phyloP scores from a whole-genome alignment of 2,113 vertebrate species.

The Anoplopoma fimbria region DNA sequence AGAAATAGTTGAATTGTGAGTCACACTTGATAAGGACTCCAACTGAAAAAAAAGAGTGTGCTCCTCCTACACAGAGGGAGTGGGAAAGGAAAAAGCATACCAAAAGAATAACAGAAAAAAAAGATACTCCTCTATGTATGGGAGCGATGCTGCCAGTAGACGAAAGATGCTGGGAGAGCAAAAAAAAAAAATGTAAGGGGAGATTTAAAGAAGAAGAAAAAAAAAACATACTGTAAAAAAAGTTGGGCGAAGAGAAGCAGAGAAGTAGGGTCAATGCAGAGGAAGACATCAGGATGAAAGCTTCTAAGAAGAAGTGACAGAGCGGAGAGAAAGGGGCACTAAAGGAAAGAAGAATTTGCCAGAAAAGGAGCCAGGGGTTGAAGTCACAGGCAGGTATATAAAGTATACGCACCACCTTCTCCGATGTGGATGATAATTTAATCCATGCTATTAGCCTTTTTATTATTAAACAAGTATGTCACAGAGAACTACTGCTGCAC shows the following conservation, averaged over 20 bases:
- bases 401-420: conserved; percentile 17
- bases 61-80: conserved; percentile 52
- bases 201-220: not conserved
- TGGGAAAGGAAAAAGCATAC: conserved; percentile 34
- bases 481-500: conserved; percentile 6
- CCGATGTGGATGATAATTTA: conserved; percentile 33
- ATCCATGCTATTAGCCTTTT: conserved; percentile 43
- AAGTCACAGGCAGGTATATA: conserved; percentile 24
- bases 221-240: not conserved
- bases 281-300: conserved; percentile 38
- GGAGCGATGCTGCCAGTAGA: conserved; percentile 19
- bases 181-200: not conserved
- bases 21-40: conserved; percentile 68
- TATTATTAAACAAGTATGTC: conserved; percentile 48
- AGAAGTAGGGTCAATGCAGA: conserved; percentile 22
- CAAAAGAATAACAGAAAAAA: conserved; percentile 49
- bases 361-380: conserved; percentile 4
- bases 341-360: conserved; percentile 20
- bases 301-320: conserved; percentile 23
- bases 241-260: conserved; percentile 20
- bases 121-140: conserved; percentile 39
- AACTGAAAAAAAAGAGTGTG: conserved; percentile 44
- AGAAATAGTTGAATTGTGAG: conserved; percentile 70
- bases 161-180: conserved; percentile 24
- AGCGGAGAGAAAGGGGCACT: conserved; percentile 1